Percentiles rank a stretch among this genome's conserved stretches.
These are phyloP conservation scores for Noctilio leporinus DNA, from an alignment of 2,113 vertebrate genomes.

Conservation along the genomic window DNA sequence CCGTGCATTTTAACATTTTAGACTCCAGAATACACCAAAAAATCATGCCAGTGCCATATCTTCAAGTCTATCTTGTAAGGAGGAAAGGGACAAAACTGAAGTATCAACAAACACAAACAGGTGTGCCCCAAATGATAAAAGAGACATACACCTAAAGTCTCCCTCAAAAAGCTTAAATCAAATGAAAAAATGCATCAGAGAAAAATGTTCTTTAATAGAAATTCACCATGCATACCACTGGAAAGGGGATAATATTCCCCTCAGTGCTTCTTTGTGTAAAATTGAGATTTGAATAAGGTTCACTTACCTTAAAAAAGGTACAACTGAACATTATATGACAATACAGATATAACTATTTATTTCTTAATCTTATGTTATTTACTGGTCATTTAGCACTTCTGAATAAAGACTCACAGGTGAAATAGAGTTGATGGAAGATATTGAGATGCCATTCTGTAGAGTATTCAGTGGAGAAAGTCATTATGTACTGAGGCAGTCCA, in stretches of 20 bases:
- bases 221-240: not conserved
- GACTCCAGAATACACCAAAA: not conserved
- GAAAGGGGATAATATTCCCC: not conserved
- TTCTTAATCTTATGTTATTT: not conserved
- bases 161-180: not conserved
- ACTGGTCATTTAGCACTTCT: not conserved
- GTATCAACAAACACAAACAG: not conserved
- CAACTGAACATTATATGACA: not conserved
- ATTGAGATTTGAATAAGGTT: not conserved
- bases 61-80: not conserved
- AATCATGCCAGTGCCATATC: not conserved
- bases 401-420: conserved; percentile 64
- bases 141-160: not conserved
- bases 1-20: conserved; percentile 10
- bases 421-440: not conserved
- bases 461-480: not conserved
- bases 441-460: not conserved
- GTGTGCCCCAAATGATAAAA: not conserved
- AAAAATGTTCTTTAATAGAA: not conserved
- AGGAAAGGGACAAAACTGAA: not conserved
- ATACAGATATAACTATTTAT: not conserved
- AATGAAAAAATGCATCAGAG: not conserved
- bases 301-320: conserved; percentile 38
- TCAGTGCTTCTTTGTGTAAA: not conserved
- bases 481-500: not conserved